Conservation (phyloP, 2,888 invertebrate species). For the Steinernema hermaphroditum region DNA sequence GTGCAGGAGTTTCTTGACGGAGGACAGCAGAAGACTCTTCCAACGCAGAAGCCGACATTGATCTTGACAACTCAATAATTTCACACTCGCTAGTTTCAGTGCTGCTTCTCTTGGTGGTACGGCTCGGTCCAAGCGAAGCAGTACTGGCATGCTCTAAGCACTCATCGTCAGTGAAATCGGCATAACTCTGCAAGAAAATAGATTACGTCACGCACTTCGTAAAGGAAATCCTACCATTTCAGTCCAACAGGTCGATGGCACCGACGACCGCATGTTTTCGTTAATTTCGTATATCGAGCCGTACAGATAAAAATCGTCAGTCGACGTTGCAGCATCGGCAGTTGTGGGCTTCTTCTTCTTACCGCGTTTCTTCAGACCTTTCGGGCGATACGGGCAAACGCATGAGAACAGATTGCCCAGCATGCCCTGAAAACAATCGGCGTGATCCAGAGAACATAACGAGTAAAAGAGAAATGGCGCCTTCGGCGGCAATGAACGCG, state of each 20-base stretch:
- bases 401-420: not conserved
- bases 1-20: not conserved
- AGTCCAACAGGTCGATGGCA: slow-evolving; percentile 10
- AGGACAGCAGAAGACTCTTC: not conserved
- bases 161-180: slow-evolving; percentile 9
- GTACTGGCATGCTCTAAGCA: not conserved
- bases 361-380: not conserved
- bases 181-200: not conserved
- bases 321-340: slow-evolving; percentile 11
- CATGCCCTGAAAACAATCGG: slow-evolving; percentile 28
- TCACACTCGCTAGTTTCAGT: not conserved
- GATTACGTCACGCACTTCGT: not conserved
- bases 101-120: not conserved
- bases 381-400: not conserved
- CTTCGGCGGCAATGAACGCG: too few relatives aligned
- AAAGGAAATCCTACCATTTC: not conserved
- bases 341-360: not conserved
- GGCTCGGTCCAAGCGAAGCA: not conserved
- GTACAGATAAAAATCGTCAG: slow-evolving; percentile 2
- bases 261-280: not conserved
- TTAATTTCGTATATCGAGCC: slow-evolving; percentile 3
- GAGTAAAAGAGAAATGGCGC: too few relatives aligned
- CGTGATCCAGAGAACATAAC: too few relatives aligned
- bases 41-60: not conserved
- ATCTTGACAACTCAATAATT: not conserved